These are phyloP conservation scores for Seira ritae DNA, from an alignment of 2,888 invertebrate species.

Conservation along the genomic window DNA sequence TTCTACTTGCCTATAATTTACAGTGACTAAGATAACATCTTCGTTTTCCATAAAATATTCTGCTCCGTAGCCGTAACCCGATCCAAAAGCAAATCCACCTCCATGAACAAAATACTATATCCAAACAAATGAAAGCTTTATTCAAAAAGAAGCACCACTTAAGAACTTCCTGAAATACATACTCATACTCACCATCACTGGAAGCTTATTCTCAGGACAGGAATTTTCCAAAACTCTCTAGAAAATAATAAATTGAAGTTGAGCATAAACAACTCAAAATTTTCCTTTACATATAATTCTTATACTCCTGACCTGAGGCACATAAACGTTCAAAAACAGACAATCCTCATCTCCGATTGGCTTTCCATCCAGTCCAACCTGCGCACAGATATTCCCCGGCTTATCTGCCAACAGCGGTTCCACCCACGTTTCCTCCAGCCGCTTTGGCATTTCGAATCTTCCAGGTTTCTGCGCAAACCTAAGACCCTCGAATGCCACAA, in stretches of 20 bases:
- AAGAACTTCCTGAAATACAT: no score
- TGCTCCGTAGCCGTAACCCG: slow-evolving; percentile 9
- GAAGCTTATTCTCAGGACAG: background rate
- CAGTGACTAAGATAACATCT: background rate
- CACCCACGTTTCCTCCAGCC: slow-evolving; percentile 19
- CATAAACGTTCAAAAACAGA: slow-evolving; percentile 16
- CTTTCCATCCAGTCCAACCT: background rate
- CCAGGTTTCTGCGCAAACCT: no score
- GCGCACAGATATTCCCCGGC: slow-evolving; percentile 4
- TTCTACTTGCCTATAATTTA: slow-evolving; percentile 27
- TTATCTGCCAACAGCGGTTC: slow-evolving; percentile 10
- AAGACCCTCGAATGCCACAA: no score
- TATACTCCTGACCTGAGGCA: background rate
- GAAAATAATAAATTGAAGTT: no score
- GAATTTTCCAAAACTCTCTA: no score
- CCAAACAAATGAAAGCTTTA: no score
- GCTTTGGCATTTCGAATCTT: no score
- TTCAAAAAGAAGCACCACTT: no score
- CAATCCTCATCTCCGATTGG: slow-evolving; percentile 19
- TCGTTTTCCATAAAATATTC: slow-evolving; percentile 35
- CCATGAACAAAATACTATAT: slow-evolving; percentile 28
- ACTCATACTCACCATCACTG: slow-evolving; percentile 16
- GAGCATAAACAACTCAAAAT: background rate
- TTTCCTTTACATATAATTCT: background rate
- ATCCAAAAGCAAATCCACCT: slow-evolving; percentile 25